Base-by-base conservation (phyloP, 2,113 vertebrate species). In the Oncorhynchus masou region DNA sequence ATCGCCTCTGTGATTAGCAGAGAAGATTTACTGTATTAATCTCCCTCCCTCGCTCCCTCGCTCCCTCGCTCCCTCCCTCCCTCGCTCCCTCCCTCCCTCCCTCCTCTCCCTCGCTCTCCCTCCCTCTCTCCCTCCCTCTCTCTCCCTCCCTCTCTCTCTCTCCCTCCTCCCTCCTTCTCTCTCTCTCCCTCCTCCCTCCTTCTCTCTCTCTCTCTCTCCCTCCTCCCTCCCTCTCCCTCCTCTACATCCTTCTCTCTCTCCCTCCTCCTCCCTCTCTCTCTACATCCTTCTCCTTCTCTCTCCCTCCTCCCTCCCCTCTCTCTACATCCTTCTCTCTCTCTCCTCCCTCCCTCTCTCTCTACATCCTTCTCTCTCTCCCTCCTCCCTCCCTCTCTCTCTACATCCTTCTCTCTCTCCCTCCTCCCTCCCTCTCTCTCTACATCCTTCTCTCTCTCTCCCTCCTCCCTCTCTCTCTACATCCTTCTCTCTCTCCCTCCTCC, bases 221-320 rank as follows among this genome's bases (percentile, higher is more conserved):
- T 31, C 31, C 0, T 5, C n/a, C 3, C 5, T 1, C 1, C 1
- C 5, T 1, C 16, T 60, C 54, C 4, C 4, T 54, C 25, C 71
- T 11, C 15, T 73, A 1, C n/a, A 16, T 34, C 24, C 1, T 20
- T 13, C 25, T 1, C 51, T 19, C 69, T 27, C 27, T 27, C 27
- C 3, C 31, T 31, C 31, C 0, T 5, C 3, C 5, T 1, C 1
- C 1, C 5, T 1, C 1, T 3, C 39, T 12, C 19, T 4, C 6
- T 15, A 19, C 8, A 1, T 25, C 25, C 25, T 1, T 25, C 25
- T 2, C 27, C 3, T 3, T 3, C 27, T 29, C 29, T 1, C 5
- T 31, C 31, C 5, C 1, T 6, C 31, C 5, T 5, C 5, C 0
- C 31, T 5, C 1, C 19, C 11, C 6, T 15, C n/a, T 74, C 8